Evolutionary conservation across 2,797 vertebrate genomes (phyloP).

Genomic region (Babyrousa celebensis): DNA sequence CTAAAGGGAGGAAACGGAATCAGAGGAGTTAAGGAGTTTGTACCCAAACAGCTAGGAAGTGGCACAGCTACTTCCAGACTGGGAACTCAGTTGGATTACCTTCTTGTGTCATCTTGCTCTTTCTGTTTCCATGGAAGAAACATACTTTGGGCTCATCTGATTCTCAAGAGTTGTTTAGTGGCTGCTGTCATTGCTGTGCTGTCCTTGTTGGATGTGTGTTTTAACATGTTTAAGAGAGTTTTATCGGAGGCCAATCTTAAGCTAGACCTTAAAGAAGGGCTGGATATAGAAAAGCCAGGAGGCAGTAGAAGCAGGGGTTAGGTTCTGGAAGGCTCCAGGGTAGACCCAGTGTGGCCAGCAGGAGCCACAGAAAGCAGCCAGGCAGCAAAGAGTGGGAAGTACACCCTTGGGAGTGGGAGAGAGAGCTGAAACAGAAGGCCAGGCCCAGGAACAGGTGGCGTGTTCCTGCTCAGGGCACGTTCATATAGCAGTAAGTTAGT

Average conservation of each 20-base stretch:
- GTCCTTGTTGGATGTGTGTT: not conserved
- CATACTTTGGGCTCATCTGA: not conserved
- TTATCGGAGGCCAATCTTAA: not conserved
- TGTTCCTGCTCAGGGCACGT: no score
- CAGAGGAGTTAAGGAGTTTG: not conserved
- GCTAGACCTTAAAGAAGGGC: not conserved
- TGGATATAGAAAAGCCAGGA: not conserved
- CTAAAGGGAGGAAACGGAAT: not conserved
- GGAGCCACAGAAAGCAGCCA: not conserved
- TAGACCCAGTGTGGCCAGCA: not conserved
- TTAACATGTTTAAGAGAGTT: not conserved
- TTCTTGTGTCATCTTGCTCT: not conserved
- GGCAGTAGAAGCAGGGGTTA: not conserved
- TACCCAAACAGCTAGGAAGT: not conserved
- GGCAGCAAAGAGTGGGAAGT: not conserved
- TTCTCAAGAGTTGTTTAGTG: not conserved
- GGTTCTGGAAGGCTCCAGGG: not conserved
- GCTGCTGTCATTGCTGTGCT: not conserved
- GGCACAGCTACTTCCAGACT: not conserved
- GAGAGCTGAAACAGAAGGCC: not conserved
- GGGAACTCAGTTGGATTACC: not conserved
- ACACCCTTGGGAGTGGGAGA: not conserved
- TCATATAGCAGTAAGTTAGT: not conserved
- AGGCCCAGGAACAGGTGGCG: not conserved
- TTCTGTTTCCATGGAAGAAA: not conserved